These are phyloP conservation scores for Aplidium turbinatum DNA, from an alignment of 23 tunicate genomes.

Conservation along the genomic window DNA sequence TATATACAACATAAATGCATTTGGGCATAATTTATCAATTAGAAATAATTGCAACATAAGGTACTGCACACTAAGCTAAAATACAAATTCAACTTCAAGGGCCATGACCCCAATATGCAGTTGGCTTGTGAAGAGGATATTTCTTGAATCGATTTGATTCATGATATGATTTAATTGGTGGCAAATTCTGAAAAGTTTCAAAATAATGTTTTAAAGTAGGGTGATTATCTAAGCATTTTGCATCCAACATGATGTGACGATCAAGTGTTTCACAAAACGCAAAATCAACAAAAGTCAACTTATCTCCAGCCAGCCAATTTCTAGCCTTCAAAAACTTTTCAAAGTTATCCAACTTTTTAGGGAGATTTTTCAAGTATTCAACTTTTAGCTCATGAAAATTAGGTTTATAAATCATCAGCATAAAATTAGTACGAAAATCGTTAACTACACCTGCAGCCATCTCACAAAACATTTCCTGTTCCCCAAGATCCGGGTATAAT, in stretches of 20 bases:
- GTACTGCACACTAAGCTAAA: no score
- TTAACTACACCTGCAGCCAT: constrained; percentile 26
- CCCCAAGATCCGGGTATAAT: constrained; percentile 29
- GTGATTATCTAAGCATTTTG: constrained; percentile 24
- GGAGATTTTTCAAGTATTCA: constrained; percentile 16
- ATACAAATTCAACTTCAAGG: no score
- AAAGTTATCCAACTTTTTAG: constrained; percentile 22
- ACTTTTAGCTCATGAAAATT: constrained; percentile 23
- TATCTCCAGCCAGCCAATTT: constrained; percentile 41
- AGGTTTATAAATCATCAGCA: constrained; percentile 17
- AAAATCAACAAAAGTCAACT: constrained; percentile 41
- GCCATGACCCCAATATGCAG: constrained; percentile 29
- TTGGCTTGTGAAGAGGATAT: constrained; percentile 30
- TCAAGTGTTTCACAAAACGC: constrained; percentile 32
- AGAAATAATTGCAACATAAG: no score
- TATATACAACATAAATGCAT: no score
- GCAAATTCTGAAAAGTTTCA: constrained; percentile 21
- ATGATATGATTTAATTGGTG: constrained; percentile 16
- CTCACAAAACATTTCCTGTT: constrained; percentile 32
- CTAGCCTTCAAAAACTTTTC: constrained; percentile 7
- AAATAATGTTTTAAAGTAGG: constrained; percentile 1
- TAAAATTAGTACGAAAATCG: constrained; percentile 30
- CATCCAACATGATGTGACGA: constrained; percentile 25
- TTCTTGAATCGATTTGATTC: constrained; percentile 37
- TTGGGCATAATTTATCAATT: no score